Percentiles rank a stretch among this genome's conserved stretches.
Conservation (phyloP, 2,797 vertebrate species). For the Poliocrania exsul region DNA sequence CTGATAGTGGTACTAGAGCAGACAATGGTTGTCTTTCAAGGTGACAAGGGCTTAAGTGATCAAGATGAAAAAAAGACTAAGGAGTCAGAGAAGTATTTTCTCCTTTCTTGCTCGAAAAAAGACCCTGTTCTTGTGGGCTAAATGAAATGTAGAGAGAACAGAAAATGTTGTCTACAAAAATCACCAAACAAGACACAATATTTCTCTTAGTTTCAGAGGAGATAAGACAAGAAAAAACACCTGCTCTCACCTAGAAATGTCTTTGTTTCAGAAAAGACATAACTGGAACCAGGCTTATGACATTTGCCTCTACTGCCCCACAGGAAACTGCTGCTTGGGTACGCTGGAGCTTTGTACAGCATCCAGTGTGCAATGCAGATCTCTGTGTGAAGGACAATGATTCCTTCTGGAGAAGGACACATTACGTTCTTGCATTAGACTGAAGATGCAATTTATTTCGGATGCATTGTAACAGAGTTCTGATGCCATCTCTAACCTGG, state of each 20-base stretch:
- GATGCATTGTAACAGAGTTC: neutral
- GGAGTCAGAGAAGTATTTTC: neutral
- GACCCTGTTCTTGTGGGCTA: neutral
- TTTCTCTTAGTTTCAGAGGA: neutral
- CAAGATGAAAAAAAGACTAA: neutral
- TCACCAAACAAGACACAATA: neutral
- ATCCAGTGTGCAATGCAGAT: neutral
- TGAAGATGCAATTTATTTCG: neutral
- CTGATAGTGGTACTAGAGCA: neutral
- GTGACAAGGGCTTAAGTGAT: neutral
- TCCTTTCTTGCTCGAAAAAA: neutral
- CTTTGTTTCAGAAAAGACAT: neutral
- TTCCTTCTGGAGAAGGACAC: neutral
- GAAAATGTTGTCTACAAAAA: neutral
- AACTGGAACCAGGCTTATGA: neutral
- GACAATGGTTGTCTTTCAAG: neutral
- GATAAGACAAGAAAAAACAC: neutral
- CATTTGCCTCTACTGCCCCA: neutral
- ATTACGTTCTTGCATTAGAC: neutral
- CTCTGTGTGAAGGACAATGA: neutral
- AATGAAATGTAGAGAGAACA: neutral
- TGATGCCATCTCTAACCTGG: conserved; percentile 36
- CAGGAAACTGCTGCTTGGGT: neutral
- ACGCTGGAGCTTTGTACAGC: neutral
- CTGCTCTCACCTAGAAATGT: neutral